Percentiles rank a stretch among this genome's conserved stretches.
These are phyloP conservation scores for Paelopatides confundens DNA, from an alignment of 53 echinoderm and acorn worm genomes.

Conservation along the genomic window DNA sequence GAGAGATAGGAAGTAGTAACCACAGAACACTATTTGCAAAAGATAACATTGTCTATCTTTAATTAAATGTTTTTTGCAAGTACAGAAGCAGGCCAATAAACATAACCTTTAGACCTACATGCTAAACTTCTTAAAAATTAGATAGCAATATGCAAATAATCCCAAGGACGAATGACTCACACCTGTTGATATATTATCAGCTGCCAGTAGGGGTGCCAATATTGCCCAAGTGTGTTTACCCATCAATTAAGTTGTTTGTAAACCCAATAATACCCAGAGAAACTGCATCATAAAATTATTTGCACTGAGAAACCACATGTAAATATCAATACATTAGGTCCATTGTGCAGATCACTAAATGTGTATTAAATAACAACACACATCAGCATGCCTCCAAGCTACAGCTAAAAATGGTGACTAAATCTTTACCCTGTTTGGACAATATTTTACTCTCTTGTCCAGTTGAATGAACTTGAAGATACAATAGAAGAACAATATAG, in stretches of 20 bases:
- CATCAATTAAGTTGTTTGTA: no score
- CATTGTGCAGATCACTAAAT: not conserved
- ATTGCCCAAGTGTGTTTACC: no score
- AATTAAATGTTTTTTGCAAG: slow-evolving; percentile 1
- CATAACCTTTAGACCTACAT: no score
- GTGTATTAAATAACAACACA: slow-evolving; percentile 8
- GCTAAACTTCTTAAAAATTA: no score
- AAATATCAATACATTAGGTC: slow-evolving; percentile 18
- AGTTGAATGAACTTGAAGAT: not conserved
- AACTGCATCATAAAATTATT: not conserved
- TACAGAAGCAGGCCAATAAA: no score
- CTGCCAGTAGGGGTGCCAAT: no score
- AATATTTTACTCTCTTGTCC: slow-evolving; percentile 24
- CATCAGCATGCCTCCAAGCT: not conserved
- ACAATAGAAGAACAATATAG: no score
- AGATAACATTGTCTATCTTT: not conserved
- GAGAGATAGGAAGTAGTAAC: no score
- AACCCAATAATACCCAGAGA: not conserved
- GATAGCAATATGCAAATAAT: no score
- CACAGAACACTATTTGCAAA: no score
- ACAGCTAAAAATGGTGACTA: not conserved
- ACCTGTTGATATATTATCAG: no score
- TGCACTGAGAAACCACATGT: slow-evolving; percentile 3
- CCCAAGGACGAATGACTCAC: no score
- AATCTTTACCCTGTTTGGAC: slow-evolving; percentile 6